phyloP scores from a whole-genome alignment of 2,888 invertebrate genomes.

The Dynastes tityus region DNA sequence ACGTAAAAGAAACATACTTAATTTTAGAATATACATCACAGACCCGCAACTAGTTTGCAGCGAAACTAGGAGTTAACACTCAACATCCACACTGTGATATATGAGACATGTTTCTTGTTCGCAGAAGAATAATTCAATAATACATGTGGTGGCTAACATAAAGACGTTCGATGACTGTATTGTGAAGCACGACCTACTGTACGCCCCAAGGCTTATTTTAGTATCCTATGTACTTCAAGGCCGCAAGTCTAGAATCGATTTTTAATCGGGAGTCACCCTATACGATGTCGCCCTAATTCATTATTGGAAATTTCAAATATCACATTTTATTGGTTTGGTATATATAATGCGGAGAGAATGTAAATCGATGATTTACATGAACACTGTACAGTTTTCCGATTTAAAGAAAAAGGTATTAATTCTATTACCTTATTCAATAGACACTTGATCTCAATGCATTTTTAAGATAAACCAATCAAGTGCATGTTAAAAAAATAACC shows the following conservation, averaged over 20 bases:
- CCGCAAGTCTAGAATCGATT: slow-evolving; percentile 32
- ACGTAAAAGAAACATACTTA: background rate
- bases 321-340: background rate
- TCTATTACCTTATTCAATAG: no score
- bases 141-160: background rate
- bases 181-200: slow-evolving; percentile 16
- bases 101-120: background rate
- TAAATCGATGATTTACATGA: no score
- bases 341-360: background rate
- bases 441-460: no score
- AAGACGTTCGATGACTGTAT: slow-evolving; percentile 21
- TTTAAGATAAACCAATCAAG: no score
- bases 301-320: background rate
- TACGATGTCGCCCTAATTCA: slow-evolving; percentile 1
- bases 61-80: background rate
- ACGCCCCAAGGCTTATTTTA: slow-evolving; percentile 27
- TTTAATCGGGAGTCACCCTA: slow-evolving; percentile 30
- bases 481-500: no score
- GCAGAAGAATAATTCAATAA: background rate
- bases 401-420: no score
- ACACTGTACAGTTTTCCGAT: no score
- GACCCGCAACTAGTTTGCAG: background rate
- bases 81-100: background rate
- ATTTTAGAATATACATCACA: slow-evolving; percentile 17
- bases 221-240: slow-evolving; percentile 32